Conservation (phyloP, 2,113 vertebrate species). For the Rhombomys opimus region DNA sequence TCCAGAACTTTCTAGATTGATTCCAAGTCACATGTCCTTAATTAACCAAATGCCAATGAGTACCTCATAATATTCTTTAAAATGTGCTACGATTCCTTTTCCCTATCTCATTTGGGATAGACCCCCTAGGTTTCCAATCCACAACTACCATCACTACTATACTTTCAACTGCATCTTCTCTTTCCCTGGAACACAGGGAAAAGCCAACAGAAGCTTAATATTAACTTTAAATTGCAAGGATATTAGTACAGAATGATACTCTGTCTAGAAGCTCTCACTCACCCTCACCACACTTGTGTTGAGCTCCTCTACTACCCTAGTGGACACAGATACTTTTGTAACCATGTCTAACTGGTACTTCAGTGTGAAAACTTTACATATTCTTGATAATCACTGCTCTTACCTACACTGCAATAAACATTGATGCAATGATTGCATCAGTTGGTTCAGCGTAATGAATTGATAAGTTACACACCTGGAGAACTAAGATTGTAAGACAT, state of each 20-base stretch:
- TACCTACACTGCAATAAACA: slow-evolving; percentile 33
- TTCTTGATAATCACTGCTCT: not conserved
- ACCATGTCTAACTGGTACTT: not conserved
- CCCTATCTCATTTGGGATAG: not conserved
- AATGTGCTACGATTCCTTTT: not conserved
- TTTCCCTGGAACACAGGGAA: not conserved
- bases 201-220: not conserved
- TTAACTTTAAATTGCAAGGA: not conserved
- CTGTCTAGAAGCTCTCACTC: not conserved
- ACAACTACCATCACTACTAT: not conserved
- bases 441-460: slow-evolving; percentile 6
- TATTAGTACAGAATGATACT: not conserved
- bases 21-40: not conserved
- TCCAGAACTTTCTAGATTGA: not conserved
- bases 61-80: not conserved
- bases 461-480: not conserved
- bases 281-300: not conserved
- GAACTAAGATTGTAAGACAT: slow-evolving; percentile 39
- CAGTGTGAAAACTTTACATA: not conserved
- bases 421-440: not conserved
- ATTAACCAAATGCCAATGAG: not conserved
- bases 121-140: not conserved
- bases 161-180: not conserved
- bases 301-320: not conserved
- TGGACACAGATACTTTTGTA: not conserved